Percentiles rank a stretch among this genome's conserved stretches.
Evolutionary conservation across 2,113 vertebrate species (phyloP).

Genomic region (Anolis carolinensis): DNA sequence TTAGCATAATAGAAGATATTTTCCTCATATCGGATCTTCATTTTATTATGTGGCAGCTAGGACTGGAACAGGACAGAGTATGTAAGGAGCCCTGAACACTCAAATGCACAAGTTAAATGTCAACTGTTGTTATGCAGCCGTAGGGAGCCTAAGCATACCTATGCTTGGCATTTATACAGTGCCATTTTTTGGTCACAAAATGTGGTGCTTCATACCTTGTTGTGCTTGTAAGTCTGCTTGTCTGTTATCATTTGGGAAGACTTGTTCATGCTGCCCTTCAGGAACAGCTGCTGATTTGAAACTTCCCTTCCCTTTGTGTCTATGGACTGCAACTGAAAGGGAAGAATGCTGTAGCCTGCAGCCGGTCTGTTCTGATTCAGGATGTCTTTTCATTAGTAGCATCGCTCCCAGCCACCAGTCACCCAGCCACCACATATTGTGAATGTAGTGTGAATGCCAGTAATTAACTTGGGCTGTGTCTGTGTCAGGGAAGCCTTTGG

Average conservation of each 20-base stretch:
- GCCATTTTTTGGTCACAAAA: not conserved
- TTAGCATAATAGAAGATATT: no score
- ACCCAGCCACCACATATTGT: no score
- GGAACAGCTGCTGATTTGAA: not conserved
- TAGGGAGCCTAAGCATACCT: no score
- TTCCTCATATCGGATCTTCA: not conserved
- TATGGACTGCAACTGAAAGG: not conserved
- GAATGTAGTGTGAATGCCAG: not conserved
- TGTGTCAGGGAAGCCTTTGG: not conserved
- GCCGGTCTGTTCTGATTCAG: not conserved
- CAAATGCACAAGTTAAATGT: no score
- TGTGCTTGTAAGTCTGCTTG: not conserved
- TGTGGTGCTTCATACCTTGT: not conserved
- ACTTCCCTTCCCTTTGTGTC: not conserved
- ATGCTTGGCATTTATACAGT: no score
- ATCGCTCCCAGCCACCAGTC: not conserved
- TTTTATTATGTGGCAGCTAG: not conserved
- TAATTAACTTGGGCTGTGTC: slow-evolving; percentile 38
- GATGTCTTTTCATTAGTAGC: not conserved
- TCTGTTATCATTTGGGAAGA: not conserved
- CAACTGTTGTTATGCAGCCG: no score
- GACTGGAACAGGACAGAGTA: no score
- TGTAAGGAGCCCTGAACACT: no score
- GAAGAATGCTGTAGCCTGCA: not conserved
- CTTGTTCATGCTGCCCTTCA: not conserved